These are phyloP conservation scores for Hypomecis atomaria DNA, from an alignment of 2,888 invertebrate genomes.

Conservation along the genomic window DNA sequence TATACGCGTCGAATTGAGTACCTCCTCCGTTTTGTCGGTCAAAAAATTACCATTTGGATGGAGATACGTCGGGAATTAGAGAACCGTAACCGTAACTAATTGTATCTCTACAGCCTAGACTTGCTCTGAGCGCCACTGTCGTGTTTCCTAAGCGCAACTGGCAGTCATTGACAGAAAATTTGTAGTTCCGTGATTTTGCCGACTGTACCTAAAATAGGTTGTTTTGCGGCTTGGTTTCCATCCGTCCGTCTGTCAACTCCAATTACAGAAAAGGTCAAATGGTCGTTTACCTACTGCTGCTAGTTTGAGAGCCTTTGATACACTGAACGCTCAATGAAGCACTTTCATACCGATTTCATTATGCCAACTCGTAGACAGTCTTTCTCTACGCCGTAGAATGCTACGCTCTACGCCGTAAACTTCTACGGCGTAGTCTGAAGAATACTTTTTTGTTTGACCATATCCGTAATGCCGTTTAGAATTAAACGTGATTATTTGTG, in stretches of 20 bases:
- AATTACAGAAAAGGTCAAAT: conserved; percentile 22
- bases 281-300: not conserved
- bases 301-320: too few species aligned
- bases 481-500: too few species aligned
- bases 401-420: too few species aligned
- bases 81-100: conserved; percentile 14
- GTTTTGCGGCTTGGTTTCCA: conserved; percentile 2
- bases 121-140: not conserved
- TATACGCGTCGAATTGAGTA: too few species aligned
- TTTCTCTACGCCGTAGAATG: too few species aligned
- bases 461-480: too few species aligned
- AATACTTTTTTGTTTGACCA: too few species aligned
- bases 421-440: too few species aligned
- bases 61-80: conserved; percentile 10
- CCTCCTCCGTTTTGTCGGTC: too few species aligned
- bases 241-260: conserved; percentile 22
- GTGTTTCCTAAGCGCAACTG: not conserved
- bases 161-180: not conserved
- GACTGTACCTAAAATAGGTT: not conserved
- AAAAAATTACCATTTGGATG: conserved; percentile 10
- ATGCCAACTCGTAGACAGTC: too few species aligned
- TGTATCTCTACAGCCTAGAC: not conserved
- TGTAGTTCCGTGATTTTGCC: not conserved
- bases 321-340: too few species aligned
- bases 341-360: too few species aligned